Evolutionary conservation across 1,140 invertebrate species (phyloP), one percentile per base, ranked within the genome.

Genomic region (Monomorium pharaonis): DNA sequence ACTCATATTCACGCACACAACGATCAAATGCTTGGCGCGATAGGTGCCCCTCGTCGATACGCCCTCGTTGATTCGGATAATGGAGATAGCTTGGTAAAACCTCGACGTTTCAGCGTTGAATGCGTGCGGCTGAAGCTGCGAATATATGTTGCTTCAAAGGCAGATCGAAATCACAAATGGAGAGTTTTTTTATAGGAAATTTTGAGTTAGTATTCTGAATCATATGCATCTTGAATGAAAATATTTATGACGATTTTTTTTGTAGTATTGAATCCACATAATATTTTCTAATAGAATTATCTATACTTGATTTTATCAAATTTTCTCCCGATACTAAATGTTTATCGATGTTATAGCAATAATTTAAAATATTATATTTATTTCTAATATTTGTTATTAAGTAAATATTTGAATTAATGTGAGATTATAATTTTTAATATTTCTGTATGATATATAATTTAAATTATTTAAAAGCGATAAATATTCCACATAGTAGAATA

Each of bases 61-160:
- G 37, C 30, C 44, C 49, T 67, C 76, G 58, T 86, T 69, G 84
- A 86, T 75, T 65, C 69, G 78, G 49, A 62, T 88, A 86, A 83
- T 86, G 30, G 16, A 33, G 21, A 37, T 44, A 47, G 27, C 12
- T 6, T 9, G 60, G 69, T 24, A 24, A 58, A 86, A 60, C 24
- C 7, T 5, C 14, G 44, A 37, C 7, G 14, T 18, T 67, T 54
- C 30, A 9, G 21, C 72, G 51, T 9, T 58, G 21, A 42, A 24
- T 56, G 74, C 56, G 47, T 51, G 42, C 33, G 33, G 47, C 27
- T 12, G 1, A 49, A 63, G n/a, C 49, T 6, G 16, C 74, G 37
- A 58, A 60, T 76, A 54, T 24, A 21, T 14, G 9, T 51, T 54
- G 16, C 16, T 33, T 37, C 44, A 18, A 21, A 24, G 2, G 5